Base-by-base conservation (phyloP, 1,140 invertebrate genomes). In the Tachypleus tridentatus region DNA sequence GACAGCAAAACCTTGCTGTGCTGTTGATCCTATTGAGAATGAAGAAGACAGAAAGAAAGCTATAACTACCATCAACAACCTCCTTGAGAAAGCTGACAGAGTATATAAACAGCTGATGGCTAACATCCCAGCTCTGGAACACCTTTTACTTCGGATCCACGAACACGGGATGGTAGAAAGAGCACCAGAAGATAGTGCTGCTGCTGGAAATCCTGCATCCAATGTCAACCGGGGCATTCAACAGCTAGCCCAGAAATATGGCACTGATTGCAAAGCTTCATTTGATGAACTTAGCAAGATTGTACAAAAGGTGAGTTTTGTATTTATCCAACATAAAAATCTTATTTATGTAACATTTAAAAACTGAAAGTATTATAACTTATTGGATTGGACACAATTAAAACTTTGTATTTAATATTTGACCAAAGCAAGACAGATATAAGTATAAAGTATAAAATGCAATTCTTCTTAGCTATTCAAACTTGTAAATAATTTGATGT, bases 221-320 rank as follows among this genome's bases (percentile, higher is more conserved):
- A 70, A 76, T 69, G 80, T 82, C 53, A 83, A 82, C 71, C 77
- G 77, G 61, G 74, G 77, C 53, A 82, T 83, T 61, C 82, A 83
- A 69, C 77, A 80, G 50, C 69, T 83, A 62, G 93, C 93, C 3
- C 91, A 95, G 74, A 91, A 92, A 73, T 98, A 98, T 77, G 94
- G 93, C 74, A 87, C 86, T 10, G 95, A 98, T 70, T 97, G 93
- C 75, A 93, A 93, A 74, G 87, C 86, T 9, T 88, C 90, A 3
- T 98, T 97, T 77, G 94, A 98, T 75, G 94, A 98, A 73, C 80
- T 98, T 0, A 95, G 91, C 74, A 94, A 97, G 78, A 92, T 96
- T 61, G 95, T 97, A 54, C 80, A 97, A 80, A 86, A 87, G 63
- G 69, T 69, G 57, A 49, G 7, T 5, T 3, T 49, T 66, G 10